These are phyloP conservation scores for Danaus melanippus DNA, from an alignment of 1,140 invertebrate species.

Conservation along the genomic window DNA sequence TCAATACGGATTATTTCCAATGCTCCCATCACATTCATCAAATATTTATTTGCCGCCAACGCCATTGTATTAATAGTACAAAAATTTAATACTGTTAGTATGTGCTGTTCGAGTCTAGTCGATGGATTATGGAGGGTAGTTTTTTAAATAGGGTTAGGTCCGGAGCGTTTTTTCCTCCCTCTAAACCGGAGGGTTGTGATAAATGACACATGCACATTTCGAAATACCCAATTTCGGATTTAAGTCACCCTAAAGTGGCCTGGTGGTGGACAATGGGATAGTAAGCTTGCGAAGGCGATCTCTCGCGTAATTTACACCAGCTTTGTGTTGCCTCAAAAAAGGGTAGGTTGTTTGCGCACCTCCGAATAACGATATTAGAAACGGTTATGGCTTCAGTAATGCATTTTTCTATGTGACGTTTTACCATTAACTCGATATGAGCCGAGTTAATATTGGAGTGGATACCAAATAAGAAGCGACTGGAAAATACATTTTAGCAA, in stretches of 20 bases:
- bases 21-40: constrained; percentile 47
- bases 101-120: constrained; percentile 42
- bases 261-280: constrained; percentile 57
- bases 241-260: constrained; percentile 72
- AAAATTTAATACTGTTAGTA: constrained; percentile 69
- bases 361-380: constrained; percentile 39
- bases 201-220: constrained; percentile 73
- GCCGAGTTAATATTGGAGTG: constrained; percentile 17
- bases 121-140: constrained; percentile 58
- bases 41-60: constrained; percentile 61
- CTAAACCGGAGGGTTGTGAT: constrained; percentile 59
- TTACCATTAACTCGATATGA: constrained; percentile 38
- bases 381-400: constrained; percentile 61
- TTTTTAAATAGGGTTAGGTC: constrained; percentile 68
- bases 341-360: constrained; percentile 46
- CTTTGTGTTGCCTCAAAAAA: constrained; percentile 34
- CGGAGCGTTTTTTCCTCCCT: constrained; percentile 40
- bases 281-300: constrained; percentile 31
- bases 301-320: constrained; percentile 58
- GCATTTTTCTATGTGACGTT: constrained; percentile 47
- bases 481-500: too few relatives aligned
- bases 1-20: constrained; percentile 52
- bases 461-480: too few relatives aligned
- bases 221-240: constrained; percentile 74
- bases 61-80: constrained; percentile 62